phyloP scores from a whole-genome alignment of 2,797 vertebrate genomes.

The Alcedo atthis region DNA sequence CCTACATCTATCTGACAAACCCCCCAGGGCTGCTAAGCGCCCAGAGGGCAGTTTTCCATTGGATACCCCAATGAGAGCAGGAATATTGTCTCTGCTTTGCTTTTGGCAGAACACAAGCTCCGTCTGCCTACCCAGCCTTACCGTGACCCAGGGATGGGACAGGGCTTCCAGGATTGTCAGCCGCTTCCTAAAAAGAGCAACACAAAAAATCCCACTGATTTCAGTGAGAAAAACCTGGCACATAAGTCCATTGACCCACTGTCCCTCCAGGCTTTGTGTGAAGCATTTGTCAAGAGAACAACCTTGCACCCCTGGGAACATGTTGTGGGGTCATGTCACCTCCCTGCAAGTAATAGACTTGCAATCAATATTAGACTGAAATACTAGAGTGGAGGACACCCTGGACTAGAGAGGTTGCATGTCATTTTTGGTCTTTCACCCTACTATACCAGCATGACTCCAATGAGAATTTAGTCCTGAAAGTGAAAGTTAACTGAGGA shows the following conservation, averaged over 20 bases:
- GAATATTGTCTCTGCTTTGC: background rate
- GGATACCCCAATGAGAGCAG: background rate
- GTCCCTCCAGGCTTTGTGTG: background rate
- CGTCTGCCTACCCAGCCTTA: conserved; percentile 70
- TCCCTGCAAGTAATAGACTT: background rate
- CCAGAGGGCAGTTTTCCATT: background rate
- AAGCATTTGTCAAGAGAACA: background rate
- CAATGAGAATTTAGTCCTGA: background rate
- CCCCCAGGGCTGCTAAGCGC: background rate
- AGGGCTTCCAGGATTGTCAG: conserved; percentile 91
- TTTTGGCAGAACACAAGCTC: background rate
- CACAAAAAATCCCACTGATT: background rate
- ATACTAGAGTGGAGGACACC: background rate
- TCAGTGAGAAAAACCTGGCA: background rate
- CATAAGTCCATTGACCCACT: background rate
- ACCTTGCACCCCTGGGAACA: background rate
- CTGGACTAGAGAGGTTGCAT: background rate
- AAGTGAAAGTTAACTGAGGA: background rate
- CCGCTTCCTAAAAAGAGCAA: conserved; percentile 84
- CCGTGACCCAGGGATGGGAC: conserved; percentile 94
- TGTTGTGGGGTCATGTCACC: background rate
- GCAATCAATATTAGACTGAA: background rate
- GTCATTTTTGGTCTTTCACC: background rate
- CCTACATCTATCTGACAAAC: background rate
- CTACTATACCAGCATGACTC: background rate